These are phyloP conservation scores for Python bivittatus DNA, from an alignment of 2,113 vertebrate genomes.

Conservation along the genomic window DNA sequence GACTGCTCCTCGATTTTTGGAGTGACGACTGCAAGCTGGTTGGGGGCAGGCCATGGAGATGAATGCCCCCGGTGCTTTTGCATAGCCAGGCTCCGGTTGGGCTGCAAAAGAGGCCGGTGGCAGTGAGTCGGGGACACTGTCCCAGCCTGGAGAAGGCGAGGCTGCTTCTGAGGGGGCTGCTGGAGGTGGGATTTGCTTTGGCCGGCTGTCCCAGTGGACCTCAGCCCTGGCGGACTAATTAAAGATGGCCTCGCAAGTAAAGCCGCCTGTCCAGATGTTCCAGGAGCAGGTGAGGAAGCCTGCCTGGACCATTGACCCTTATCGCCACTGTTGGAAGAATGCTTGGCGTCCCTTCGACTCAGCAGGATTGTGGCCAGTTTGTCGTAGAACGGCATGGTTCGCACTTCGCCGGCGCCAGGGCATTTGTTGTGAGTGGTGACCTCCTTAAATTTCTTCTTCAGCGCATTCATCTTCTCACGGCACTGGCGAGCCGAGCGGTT, in stretches of 20 bases:
- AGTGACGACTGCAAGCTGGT: not conserved
- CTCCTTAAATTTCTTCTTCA: slow-evolving; percentile 3
- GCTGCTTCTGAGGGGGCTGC: slow-evolving; percentile 2
- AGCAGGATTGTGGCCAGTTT: not conserved
- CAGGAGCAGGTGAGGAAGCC: not conserved
- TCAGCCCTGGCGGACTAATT: not conserved
- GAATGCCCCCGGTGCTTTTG: not conserved
- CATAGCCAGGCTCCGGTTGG: not conserved
- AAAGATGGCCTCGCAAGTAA: not conserved
- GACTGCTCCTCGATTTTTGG: slow-evolving; percentile 1
- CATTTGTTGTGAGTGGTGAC: slow-evolving; percentile 8
- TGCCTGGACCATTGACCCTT: slow-evolving; percentile 2
- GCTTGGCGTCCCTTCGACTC: not conserved
- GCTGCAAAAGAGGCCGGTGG: not conserved
- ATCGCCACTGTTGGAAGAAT: not conserved
- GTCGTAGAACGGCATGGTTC: not conserved
- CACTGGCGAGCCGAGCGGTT: not conserved
- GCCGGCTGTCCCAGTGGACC: not conserved
- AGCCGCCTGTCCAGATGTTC: not conserved
- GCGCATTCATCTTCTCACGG: not conserved
- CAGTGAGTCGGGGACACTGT: not conserved
- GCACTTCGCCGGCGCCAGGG: not conserved
- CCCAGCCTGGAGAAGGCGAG: slow-evolving; percentile 1
- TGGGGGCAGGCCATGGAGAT: not conserved
- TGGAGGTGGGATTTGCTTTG: not conserved